These are phyloP conservation scores for Ophonus ardosiacus DNA, from an alignment of 2,888 invertebrate species.

Conservation along the genomic window DNA sequence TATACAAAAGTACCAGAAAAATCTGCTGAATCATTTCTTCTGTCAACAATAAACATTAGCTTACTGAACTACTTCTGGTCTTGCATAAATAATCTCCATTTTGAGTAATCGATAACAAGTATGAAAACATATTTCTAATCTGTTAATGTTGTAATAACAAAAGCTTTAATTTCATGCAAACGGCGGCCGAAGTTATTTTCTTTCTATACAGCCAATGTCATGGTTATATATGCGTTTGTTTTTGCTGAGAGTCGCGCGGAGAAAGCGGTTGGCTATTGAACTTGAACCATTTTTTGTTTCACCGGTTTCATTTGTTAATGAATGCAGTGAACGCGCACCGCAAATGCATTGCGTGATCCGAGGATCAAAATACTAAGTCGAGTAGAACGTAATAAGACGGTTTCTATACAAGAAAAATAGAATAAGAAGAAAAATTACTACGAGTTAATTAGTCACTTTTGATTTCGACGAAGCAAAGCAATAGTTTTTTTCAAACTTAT, in stretches of 20 bases:
- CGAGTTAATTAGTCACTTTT: neutral
- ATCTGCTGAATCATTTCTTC: neutral
- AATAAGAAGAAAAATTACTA: neutral
- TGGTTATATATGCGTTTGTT: neutral
- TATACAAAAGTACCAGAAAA: neutral
- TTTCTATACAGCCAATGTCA: conserved; percentile 36
- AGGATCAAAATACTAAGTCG: neutral
- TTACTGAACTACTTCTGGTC: too few relatives aligned
- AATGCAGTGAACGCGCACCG: conserved; percentile 1
- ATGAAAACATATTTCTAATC: neutral
- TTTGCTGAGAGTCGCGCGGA: conserved; percentile 1
- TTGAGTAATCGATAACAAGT: neutral
- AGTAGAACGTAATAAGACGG: conserved; percentile 21
- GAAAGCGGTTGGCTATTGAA: conserved; percentile 43
- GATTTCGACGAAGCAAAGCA: conserved; percentile 1
- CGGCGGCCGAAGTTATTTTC: neutral
- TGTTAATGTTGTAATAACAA: conserved; percentile 15
- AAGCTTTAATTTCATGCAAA: neutral
- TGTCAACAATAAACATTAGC: too few relatives aligned
- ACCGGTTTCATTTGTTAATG: conserved; percentile 25
- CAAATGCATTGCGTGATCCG: conserved; percentile 34
- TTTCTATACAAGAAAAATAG: neutral
- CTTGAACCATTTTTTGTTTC: conserved; percentile 48
- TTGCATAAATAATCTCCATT: neutral
- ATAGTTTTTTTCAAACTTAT: too few relatives aligned